Evolutionary conservation across 2,888 invertebrate species (phyloP).

Genomic region (Brenthis daphne): DNA sequence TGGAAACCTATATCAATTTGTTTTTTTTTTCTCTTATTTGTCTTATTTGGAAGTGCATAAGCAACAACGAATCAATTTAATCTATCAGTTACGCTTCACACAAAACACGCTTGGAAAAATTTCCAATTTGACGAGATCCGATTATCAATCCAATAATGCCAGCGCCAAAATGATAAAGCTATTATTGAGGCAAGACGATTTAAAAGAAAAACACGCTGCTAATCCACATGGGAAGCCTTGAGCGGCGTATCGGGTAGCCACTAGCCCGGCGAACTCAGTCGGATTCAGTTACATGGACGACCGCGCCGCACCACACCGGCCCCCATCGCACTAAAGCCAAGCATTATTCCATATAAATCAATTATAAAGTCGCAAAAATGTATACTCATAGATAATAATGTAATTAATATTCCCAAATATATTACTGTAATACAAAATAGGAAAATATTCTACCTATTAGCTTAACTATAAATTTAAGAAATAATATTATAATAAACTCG

Average conservation of each 20-base stretch:
- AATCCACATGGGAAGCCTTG: constrained; percentile 77
- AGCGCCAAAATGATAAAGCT: constrained; percentile 44
- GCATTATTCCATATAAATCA: constrained; percentile 11
- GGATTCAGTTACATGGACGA: constrained; percentile 68
- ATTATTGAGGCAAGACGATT: constrained; percentile 54
- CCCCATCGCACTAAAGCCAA: constrained; percentile 21
- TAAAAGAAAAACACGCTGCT: constrained; percentile 62
- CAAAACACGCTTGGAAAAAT: constrained; percentile 27
- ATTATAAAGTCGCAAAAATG: constrained; percentile 2
- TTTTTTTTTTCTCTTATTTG: neutral
- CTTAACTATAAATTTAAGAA: no score
- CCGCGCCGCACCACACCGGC: constrained; percentile 58
- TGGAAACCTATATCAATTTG: neutral
- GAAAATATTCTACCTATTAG: no score
- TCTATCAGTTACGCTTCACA: constrained; percentile 24
- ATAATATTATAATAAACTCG: no score
- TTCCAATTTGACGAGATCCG: constrained; percentile 35
- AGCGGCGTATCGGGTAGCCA: constrained; percentile 61
- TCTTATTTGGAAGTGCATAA: constrained; percentile 14
- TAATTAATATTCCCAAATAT: neutral
- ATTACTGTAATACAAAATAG: no score
- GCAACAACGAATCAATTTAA: constrained; percentile 21
- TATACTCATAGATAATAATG: neutral
- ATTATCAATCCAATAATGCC: constrained; percentile 39
- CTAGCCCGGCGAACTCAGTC: constrained; percentile 43